Base-by-base conservation (phyloP, 2,797 vertebrate genomes). In the Sebastes flavidus region DNA sequence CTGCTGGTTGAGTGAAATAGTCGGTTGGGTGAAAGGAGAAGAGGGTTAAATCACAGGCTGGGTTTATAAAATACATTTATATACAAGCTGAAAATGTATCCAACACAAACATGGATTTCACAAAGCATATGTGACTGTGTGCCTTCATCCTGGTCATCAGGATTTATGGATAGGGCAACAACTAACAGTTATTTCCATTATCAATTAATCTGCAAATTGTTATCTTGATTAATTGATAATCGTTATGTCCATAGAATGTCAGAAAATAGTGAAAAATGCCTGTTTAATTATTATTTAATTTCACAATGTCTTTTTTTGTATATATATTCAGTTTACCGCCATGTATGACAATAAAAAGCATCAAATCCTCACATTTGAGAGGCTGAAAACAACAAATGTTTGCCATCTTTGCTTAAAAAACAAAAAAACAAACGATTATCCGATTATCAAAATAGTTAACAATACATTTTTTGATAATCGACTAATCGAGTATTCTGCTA, bases 1-100 rank as follows among this genome's bases (percentile, higher is more conserved):
- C 76, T 80, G 52, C 65, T 78, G 77, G 87, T 77, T 36, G 61
- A 75, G 68, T 59, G 16, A 78, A 81, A 67, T 52, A 65, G 72
- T 55, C 67, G 63, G 20, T 60, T 74, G 67, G 67, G 24, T 60
- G 55, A 75, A 76, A 67, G 52, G 52, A 71, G 56, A 46, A n/a
- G 76, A 75, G 61, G 68, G 22, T 22, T 13, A 81, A 63, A 27
- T 30, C 58, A 78, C 30, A 76, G 52, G 52, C 62, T 30, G 22
- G 3, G 24, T 71, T 61, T 30, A 38, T 52, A 24, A 73, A 70
- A 70, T 60, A 34, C 29, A 18, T 32, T 68, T 13, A 9, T 30
- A 42, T 8, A 56, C 22, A 0, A 16, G 2, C 54, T 36, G 30
- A 27, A 54, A 22, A 61, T 6, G 69, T 55, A 36, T 71, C 46